These are phyloP conservation scores for Heptranchias perlo DNA, from an alignment of 2,113 vertebrate genomes.

Conservation along the genomic window DNA sequence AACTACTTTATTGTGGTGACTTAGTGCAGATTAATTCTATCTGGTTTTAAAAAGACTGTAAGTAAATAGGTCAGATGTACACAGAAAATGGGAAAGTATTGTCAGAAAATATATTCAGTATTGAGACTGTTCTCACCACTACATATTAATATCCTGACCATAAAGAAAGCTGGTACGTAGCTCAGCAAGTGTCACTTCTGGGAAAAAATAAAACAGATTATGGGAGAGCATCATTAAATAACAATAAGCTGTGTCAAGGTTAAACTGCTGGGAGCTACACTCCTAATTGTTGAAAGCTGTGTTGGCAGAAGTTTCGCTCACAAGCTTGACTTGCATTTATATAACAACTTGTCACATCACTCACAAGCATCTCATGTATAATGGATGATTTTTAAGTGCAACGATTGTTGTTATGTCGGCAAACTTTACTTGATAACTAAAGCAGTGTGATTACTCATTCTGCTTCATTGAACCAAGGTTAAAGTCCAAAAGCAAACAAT, in stretches of 20 bases:
- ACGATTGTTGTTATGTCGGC: neutral
- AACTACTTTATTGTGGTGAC: neutral
- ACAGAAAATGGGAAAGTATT: neutral
- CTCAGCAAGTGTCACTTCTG: neutral
- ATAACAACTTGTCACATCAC: neutral
- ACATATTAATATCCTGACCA: neutral
- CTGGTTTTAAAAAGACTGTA: neutral
- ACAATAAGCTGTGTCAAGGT: neutral
- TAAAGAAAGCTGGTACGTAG: neutral
- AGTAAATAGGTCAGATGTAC: neutral
- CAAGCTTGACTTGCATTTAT: neutral
- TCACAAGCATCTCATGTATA: neutral
- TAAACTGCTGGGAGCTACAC: neutral
- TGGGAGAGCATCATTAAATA: neutral
- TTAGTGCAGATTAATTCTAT: conserved; percentile 17
- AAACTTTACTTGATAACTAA: neutral
- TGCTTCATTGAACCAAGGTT: neutral
- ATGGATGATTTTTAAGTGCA: neutral
- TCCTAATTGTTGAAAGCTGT: neutral
- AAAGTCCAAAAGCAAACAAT: neutral
- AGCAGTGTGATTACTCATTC: conserved; percentile 1
- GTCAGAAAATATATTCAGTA: conserved; percentile 2
- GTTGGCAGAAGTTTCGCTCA: neutral
- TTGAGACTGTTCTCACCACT: neutral
- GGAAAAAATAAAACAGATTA: neutral